Conservation (phyloP, 1,140 invertebrate species). For the Neomicropteryx cornuta region DNA sequence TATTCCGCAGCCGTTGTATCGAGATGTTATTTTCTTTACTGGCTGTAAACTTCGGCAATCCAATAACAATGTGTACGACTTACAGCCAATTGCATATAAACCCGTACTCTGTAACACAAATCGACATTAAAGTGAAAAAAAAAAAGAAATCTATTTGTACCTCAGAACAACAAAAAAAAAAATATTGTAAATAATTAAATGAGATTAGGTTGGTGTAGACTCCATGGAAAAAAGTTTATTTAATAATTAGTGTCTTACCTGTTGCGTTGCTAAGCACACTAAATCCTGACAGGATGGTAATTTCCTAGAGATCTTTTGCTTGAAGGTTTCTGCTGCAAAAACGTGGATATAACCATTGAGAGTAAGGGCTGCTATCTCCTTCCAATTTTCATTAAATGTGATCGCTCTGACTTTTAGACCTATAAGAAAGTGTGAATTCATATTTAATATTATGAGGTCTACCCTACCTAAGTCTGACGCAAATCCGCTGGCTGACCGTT, state of each 20-base stretch:
- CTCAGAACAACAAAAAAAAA: too few species aligned
- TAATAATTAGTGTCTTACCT: too few species aligned
- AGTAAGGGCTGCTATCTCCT: conserved; percentile 85
- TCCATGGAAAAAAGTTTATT: too few species aligned
- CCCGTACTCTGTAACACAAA: conserved; percentile 70
- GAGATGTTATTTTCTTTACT: conserved; percentile 54
- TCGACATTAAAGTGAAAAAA: too few species aligned
- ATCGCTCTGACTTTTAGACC: conserved; percentile 79
- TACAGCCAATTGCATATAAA: conserved; percentile 85
- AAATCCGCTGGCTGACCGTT: too few species aligned
- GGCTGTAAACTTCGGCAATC: conserved; percentile 79
- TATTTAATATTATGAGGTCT: too few species aligned
- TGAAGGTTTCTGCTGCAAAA: conserved; percentile 81
- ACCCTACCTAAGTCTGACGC: too few species aligned
- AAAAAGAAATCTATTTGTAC: too few species aligned
- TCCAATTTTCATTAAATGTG: conserved; percentile 73
- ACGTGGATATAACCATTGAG: conserved; percentile 89
- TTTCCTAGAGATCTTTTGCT: conserved; percentile 74
- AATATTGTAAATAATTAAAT: too few species aligned
- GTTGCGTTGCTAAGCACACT: conserved; percentile 73
- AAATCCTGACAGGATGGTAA: conserved; percentile 84
- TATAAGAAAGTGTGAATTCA: conserved; percentile 16
- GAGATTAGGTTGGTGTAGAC: too few species aligned
- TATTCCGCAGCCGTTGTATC: conserved; percentile 77
- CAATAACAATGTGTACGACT: conserved; percentile 81